Conservation (phyloP, 2,113 vertebrate genomes). For the Caracal caracal region DNA sequence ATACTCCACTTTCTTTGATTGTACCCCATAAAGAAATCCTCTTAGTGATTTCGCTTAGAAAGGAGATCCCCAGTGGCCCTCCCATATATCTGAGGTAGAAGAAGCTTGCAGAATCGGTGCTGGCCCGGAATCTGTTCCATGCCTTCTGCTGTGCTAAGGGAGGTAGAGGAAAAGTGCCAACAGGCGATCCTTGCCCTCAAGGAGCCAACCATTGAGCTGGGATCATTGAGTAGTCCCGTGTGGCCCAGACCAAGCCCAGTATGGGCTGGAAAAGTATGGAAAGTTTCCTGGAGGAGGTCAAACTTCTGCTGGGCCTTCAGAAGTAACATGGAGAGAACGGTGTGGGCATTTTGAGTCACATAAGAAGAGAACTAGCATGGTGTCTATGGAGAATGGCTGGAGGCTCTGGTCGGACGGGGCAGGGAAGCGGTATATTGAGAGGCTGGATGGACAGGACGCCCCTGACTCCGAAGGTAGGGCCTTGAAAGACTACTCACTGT, state of each 20-base stretch:
- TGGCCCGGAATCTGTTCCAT: background rate
- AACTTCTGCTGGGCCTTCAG: background rate
- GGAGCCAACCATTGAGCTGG: background rate
- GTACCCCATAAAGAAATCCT: background rate
- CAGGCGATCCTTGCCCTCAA: background rate
- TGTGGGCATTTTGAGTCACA: background rate
- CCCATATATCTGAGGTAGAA: background rate
- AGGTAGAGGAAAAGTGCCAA: background rate
- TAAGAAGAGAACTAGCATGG: background rate
- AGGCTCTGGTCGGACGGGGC: rapidly evolving
- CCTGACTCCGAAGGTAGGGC: background rate
- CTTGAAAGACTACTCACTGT: background rate
- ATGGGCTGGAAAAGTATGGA: background rate
- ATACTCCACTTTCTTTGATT: background rate
- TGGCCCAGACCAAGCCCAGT: background rate
- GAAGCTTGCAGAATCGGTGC: background rate
- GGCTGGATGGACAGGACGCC: background rate
- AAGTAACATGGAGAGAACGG: background rate
- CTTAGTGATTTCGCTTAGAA: constrained; percentile 4
- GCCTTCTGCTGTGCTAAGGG: background rate
- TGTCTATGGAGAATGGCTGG: background rate
- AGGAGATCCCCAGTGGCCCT: background rate
- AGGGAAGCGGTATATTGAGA: background rate
- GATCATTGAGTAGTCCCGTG: background rate
- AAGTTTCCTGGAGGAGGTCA: background rate